Conservation (phyloP, 2,113 vertebrate genomes). For the Cheilinus undulatus region DNA sequence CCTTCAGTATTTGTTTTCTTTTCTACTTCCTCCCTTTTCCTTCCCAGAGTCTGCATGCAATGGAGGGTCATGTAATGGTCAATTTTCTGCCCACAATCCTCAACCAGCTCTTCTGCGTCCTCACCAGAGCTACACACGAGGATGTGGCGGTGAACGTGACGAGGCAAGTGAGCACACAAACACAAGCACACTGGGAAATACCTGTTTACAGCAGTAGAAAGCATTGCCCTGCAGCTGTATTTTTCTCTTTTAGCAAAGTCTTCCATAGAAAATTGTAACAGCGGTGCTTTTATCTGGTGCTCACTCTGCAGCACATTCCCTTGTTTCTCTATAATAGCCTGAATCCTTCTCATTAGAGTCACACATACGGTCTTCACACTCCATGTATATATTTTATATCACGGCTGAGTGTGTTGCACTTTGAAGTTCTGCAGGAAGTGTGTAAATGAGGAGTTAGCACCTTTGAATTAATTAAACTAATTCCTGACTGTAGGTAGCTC, state of each 20-base stretch:
- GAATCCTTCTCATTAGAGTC: slow-evolving; percentile 28
- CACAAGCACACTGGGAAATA: background rate
- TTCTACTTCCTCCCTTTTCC: background rate
- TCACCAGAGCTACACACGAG: slow-evolving; percentile 91
- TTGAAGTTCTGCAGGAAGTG: slow-evolving; percentile 30
- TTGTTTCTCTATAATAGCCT: slow-evolving; percentile 9
- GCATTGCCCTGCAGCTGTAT: background rate
- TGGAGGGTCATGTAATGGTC: slow-evolving; percentile 97
- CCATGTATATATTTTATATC: slow-evolving; percentile 4
- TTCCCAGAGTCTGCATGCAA: slow-evolving; percentile 92
- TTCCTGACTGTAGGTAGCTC: too few relatives aligned
- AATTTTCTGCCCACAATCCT: slow-evolving; percentile 96
- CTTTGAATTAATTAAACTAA: background rate
- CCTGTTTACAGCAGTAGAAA: slow-evolving; percentile 11
- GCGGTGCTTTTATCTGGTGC: slow-evolving; percentile 1
- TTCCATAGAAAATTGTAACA: slow-evolving; percentile 1
- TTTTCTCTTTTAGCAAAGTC: slow-evolving; percentile 7
- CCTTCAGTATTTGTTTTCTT: background rate
- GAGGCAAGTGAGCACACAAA: slow-evolving; percentile 77
- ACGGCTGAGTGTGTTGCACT: slow-evolving; percentile 10
- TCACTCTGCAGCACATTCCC: background rate
- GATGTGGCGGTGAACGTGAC: slow-evolving; percentile 97
- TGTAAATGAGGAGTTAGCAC: slow-evolving; percentile 25
- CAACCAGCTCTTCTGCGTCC: slow-evolving; percentile 95
- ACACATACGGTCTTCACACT: slow-evolving; percentile 8